phyloP scores from a whole-genome alignment of 2,797 vertebrate genomes.

The Rallus crepitans region DNA sequence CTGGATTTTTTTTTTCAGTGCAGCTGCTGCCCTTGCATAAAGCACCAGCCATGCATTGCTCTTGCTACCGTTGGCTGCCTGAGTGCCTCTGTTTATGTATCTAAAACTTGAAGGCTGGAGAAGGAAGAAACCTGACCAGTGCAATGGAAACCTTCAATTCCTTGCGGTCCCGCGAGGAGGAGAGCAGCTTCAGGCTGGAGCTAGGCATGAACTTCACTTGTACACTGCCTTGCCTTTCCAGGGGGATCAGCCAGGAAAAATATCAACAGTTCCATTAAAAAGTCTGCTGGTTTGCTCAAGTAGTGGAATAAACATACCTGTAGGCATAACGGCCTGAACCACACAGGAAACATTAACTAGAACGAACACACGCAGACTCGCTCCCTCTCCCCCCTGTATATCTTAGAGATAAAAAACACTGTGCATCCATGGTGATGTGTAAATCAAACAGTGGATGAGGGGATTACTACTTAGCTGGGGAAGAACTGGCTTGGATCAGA shows the following conservation, averaged over 20 bases:
- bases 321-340: constrained; percentile 56
- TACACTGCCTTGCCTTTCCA: constrained; percentile 23
- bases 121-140: constrained; percentile 64
- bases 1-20: neutral
- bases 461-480: constrained; percentile 55
- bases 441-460: constrained; percentile 67
- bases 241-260: constrained; percentile 75
- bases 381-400: neutral
- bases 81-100: neutral
- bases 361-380: constrained; percentile 57
- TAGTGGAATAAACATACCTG: constrained; percentile 77
- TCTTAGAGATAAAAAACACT: constrained; percentile 4
- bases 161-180: constrained; percentile 25
- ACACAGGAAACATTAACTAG: constrained; percentile 70
- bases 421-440: constrained; percentile 28
- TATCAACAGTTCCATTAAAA: constrained; percentile 79
- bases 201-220: constrained; percentile 49
- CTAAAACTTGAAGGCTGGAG: constrained; percentile 43
- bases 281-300: constrained; percentile 77
- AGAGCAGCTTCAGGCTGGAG: constrained; percentile 36
- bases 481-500: neutral
- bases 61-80: constrained; percentile 17
- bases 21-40: constrained; percentile 17
- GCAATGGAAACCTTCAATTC: constrained; percentile 72
- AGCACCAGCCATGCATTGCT: neutral